Evolutionary conservation across 2,797 vertebrate species (phyloP).

Genomic region (Remorina albescens): DNA sequence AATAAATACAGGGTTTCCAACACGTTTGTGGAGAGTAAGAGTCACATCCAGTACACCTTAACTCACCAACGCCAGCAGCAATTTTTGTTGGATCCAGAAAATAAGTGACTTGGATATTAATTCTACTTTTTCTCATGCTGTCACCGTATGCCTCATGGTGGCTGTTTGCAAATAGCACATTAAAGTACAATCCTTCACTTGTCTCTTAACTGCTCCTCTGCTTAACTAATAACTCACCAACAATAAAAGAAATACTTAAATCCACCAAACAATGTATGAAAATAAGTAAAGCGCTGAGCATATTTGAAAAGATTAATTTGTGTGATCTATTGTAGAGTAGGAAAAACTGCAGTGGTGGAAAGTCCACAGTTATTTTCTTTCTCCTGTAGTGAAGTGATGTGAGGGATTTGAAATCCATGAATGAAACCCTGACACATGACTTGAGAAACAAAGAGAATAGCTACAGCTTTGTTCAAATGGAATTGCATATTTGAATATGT

Average conservation of each 20-base stretch:
- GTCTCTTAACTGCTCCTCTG: no score
- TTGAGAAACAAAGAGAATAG: slow-evolving; percentile 7
- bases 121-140: slow-evolving; percentile 19
- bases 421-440: slow-evolving; percentile 17
- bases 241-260: not conserved
- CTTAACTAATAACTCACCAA: no score
- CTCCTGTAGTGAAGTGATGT: not conserved
- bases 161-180: no score
- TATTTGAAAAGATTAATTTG: not conserved
- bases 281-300: not conserved
- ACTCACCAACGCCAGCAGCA: slow-evolving; percentile 13
- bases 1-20: not conserved
- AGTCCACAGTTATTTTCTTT: not conserved
- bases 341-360: not conserved
- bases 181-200: no score
- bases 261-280: not conserved
- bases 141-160: not conserved
- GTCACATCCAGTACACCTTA: slow-evolving; percentile 9
- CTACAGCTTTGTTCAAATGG: not conserved
- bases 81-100: slow-evolving; percentile 10
- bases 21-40: not conserved
- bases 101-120: slow-evolving; percentile 24
- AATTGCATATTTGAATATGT: slow-evolving; percentile 30
- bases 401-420: slow-evolving; percentile 17
- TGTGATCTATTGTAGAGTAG: not conserved